Evolutionary conservation across 1,140 invertebrate genomes (phyloP), one percentile per base, ranked within the genome.

Genomic region (Cyrtorhinus lividipennis): DNA sequence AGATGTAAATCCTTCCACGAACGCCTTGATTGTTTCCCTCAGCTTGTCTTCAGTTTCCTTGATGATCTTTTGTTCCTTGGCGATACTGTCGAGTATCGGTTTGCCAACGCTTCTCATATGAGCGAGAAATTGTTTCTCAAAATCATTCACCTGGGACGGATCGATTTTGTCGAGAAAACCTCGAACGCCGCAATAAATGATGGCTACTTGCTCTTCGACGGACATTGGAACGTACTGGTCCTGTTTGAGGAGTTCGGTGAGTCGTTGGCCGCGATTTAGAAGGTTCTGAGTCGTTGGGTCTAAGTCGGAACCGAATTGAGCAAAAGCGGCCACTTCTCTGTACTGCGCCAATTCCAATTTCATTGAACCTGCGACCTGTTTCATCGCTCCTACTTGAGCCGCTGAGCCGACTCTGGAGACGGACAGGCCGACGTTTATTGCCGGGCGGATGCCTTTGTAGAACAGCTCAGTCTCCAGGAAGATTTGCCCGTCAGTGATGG

Each of bases 391-490:
- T 70, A 94, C 99, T 77, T 99, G 97, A 71, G 97, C 97, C 82
- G 97, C 97, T 67, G 96, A 98, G 72, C 97, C 97, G 73, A 99
- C 96, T 83, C 97, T 87, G 66, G 94, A 98, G 71, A 99, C 97
- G 76, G 95, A 98, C 68, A 99, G 79, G 88, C 97, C 97, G 72
- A 99, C 96, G 75, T 99, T 99, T 75, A 99, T 99, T 71, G 97
- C 97, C 56, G 97, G 97, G 72, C 95, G 88, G 76, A 99, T 98
- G 88, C 97, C 95, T 79, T 95, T 95, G 87, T 96, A 98, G 83
- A 98, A 98, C 77, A 98, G 83, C 78, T 99, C 96, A 72, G 95
- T 99, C 82, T 99, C 97, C 85, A 99, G 93, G 88, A 99, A 99
- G 79, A 99, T 99, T 78, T 99, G 97, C 68, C 97, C 97, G 71